Evolutionary conservation across 2,888 invertebrate species (phyloP).

Genomic region (Cyclophora albipunctata): DNA sequence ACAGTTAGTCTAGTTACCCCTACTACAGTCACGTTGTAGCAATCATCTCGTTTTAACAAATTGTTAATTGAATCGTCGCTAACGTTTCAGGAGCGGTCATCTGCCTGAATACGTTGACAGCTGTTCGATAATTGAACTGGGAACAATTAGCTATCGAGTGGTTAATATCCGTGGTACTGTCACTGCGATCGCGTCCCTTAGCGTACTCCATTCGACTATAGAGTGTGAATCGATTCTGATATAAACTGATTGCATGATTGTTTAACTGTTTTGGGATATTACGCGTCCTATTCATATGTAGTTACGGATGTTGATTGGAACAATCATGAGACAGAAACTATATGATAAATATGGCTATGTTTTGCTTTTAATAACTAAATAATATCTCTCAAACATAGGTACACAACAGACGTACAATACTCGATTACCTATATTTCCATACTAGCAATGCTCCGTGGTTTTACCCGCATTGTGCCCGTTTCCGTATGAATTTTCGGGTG

Average conservation of each 20-base stretch:
- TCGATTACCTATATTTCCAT: too few relatives aligned
- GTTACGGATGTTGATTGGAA: too few relatives aligned
- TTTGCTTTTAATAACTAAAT: too few relatives aligned
- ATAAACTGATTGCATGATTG: constrained; percentile 17
- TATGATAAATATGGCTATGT: too few relatives aligned
- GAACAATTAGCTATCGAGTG: constrained; percentile 71
- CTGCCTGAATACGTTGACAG: constrained; percentile 53
- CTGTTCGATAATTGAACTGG: constrained; percentile 70
- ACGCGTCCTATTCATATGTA: too few relatives aligned
- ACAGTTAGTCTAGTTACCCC: background rate
- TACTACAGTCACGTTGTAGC: constrained; percentile 7
- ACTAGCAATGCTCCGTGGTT: too few relatives aligned
- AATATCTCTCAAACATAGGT: too few relatives aligned
- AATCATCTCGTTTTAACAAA: constrained; percentile 23
- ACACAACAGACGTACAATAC: too few relatives aligned
- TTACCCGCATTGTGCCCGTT: too few relatives aligned
- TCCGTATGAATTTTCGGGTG: too few relatives aligned
- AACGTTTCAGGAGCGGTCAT: constrained; percentile 39
- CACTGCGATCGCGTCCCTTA: constrained; percentile 54
- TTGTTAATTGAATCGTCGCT: constrained; percentile 34
- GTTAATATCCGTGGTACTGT: constrained; percentile 66
- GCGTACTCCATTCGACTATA: constrained; percentile 42
- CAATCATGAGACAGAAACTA: too few relatives aligned
- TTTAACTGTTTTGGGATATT: too few relatives aligned
- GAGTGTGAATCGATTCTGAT: constrained; percentile 59